Conservation (phyloP, 2,113 vertebrate genomes). For the Plecotus auritus region DNA sequence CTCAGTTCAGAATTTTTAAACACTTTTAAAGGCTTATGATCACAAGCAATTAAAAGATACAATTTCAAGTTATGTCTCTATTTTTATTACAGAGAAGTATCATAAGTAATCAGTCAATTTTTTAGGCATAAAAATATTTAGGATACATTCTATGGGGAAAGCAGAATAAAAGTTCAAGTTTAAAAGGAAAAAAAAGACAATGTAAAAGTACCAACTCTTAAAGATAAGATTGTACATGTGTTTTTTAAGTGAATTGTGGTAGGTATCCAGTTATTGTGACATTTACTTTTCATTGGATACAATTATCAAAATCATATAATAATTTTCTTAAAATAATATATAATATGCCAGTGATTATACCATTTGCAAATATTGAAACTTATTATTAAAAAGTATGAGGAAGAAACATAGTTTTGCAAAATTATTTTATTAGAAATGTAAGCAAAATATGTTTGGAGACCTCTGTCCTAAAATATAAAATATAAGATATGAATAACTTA, state of each 20-base stretch:
- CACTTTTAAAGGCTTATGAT: background rate
- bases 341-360: background rate
- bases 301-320: background rate
- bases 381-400: background rate
- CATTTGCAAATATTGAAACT: background rate
- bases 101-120: background rate
- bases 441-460: background rate
- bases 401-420: background rate
- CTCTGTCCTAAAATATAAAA: background rate
- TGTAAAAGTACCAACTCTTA: background rate
- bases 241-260: background rate
- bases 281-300: background rate
- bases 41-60: background rate
- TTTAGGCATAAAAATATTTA: conserved; percentile 16
- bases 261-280: background rate
- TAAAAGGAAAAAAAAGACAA: background rate
- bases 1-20: background rate
- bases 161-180: background rate
- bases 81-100: background rate
- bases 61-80: background rate
- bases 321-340: background rate
- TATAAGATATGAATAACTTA: background rate
- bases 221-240: background rate
- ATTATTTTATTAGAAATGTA: background rate
- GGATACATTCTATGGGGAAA: background rate